Conservation (phyloP, 2,888 invertebrate species). For the Melikaiella ostensackeni region DNA sequence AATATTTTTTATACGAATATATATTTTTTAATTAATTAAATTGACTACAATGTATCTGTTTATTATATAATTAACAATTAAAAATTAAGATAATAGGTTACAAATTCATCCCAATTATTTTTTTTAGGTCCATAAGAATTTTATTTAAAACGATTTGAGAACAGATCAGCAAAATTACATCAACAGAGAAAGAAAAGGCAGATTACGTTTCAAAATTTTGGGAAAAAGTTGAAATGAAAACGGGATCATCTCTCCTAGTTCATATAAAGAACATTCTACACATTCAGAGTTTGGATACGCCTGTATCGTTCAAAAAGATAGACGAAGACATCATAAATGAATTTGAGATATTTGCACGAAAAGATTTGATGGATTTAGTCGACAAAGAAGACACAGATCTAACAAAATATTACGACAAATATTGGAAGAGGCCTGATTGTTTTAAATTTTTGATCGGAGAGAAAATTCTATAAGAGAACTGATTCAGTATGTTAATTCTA, state of each 20-base stretch:
- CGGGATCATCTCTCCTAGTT: slow-evolving; percentile 6
- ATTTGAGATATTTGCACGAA: background rate
- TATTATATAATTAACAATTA: no score
- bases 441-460: slow-evolving; percentile 25
- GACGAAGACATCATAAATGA: background rate
- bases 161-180: no score
- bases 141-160: no score
- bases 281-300: slow-evolving; percentile 42
- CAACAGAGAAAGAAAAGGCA: no score
- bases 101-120: no score
- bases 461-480: slow-evolving; percentile 13
- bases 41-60: no score
- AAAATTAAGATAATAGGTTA: no score
- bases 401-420: background rate
- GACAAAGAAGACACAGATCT: background rate
- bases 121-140: no score
- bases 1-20: no score
- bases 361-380: background rate
- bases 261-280: slow-evolving; percentile 42
- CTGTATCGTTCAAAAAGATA: slow-evolving; percentile 32
- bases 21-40: no score
- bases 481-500: background rate
- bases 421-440: background rate
- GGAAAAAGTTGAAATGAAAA: slow-evolving; percentile 6
- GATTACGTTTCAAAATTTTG: background rate